Evolutionary conservation across 2,797 vertebrate species (phyloP).

Genomic region (Melanotaenia maccullochi): DNA sequence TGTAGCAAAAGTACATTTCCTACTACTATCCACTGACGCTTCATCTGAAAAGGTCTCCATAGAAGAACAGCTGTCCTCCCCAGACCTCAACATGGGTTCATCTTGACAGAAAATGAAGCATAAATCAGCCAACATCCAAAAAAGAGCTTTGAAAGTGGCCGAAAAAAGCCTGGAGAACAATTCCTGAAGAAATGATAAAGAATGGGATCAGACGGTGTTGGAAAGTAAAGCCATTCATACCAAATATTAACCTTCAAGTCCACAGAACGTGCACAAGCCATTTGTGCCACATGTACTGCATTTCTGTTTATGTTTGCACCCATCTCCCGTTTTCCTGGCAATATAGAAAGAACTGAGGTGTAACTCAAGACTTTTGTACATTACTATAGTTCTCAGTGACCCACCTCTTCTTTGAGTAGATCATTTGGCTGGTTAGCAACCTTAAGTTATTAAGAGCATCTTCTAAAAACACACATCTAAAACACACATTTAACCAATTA

Average conservation of each 20-base stretch:
- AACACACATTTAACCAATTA: neutral
- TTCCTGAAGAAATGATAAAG: neutral
- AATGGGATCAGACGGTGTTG: neutral
- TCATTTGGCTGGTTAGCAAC: neutral
- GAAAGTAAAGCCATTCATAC: neutral
- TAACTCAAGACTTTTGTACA: neutral
- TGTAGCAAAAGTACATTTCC: too few species aligned
- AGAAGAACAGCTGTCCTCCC: neutral
- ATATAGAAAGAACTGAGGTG: neutral
- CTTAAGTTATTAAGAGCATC: neutral
- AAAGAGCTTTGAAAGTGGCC: neutral
- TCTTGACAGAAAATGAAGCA: too few species aligned
- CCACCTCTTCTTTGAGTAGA: neutral
- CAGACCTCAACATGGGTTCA: too few species aligned
- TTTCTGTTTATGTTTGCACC: neutral
- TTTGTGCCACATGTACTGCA: neutral
- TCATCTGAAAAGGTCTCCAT: neutral
- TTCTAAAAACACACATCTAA: slow-evolving; percentile 8
- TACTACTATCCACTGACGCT: neutral
- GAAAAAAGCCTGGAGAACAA: neutral
- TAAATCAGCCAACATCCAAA: neutral
- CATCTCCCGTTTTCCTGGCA: neutral
- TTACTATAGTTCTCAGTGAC: neutral
- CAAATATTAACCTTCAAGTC: neutral
- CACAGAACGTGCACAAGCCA: neutral